Evolutionary conservation across 2,113 vertebrate genomes (phyloP).

Genomic region (Nibea albiflora): DNA sequence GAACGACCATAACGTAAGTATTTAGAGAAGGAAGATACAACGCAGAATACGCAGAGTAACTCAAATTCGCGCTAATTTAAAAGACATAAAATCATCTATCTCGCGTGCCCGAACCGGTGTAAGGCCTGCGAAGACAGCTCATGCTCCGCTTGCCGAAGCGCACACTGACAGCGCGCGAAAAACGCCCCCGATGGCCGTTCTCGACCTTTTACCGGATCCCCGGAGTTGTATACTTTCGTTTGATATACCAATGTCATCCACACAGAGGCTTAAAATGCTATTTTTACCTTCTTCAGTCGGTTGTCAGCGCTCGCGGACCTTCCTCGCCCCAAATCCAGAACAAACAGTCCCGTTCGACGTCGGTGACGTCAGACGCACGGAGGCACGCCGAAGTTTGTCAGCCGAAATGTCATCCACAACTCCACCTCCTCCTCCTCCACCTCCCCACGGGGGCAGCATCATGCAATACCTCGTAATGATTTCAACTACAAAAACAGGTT

Average conservation of each 20-base stretch:
- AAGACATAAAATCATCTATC: constrained; percentile 20
- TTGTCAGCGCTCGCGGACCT: constrained; percentile 79
- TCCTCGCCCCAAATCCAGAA: constrained; percentile 86
- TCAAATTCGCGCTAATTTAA: constrained; percentile 4
- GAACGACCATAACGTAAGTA: background rate
- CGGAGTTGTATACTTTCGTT: background rate
- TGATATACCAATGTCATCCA: background rate
- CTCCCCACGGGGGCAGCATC: constrained; percentile 10
- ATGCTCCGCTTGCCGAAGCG: constrained; percentile 63
- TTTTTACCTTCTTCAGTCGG: constrained; percentile 76
- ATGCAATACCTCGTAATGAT: constrained; percentile 62
- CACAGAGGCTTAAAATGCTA: background rate
- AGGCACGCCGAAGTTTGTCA: constrained; percentile 43
- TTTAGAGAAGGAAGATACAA: background rate
- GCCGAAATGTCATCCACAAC: constrained; percentile 48
- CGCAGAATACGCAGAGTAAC: background rate
- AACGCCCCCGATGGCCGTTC: constrained; percentile 6
- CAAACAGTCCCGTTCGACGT: constrained; percentile 83
- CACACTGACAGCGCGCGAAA: constrained; percentile 73
- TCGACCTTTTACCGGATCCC: background rate
- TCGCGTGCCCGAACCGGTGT: constrained; percentile 67
- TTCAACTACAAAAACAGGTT: constrained; percentile 14
- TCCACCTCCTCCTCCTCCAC: constrained; percentile 1
- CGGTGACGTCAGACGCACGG: constrained; percentile 81
- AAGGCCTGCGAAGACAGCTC: constrained; percentile 76